Base-by-base conservation (phyloP, 2,888 invertebrate species). In the Spisula solida region DNA sequence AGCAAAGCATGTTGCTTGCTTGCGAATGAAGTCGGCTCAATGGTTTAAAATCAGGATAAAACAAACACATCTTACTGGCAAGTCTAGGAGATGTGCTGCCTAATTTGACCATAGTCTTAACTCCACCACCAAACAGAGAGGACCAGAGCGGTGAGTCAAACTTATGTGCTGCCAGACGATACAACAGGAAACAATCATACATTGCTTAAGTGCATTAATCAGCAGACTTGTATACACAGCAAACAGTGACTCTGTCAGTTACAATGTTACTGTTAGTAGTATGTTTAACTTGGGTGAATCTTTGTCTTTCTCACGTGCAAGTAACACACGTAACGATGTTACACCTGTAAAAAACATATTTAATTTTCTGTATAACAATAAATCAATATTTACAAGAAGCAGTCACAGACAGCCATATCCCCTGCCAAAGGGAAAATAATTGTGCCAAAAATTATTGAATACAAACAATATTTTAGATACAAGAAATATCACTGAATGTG, bases 231-330 rank as follows among this genome's bases (percentile, higher is more conserved):
- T 97, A 96, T 98, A 99, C 10, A 99, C 98, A 0, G 99, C 98
- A 31, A 99, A 98, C 97, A 99, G 99, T 0, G 99, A 98, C 97
- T 99, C 99, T 86, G 98, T 98, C 31, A 99, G n/a, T n/a, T n/a
- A n/a, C n/a, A n/a, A n/a, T n/a, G n/a, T n/a, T n/a, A n/a, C n/a
- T n/a, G n/a, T n/a, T n/a, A n/a, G 97, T 16, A 99, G 97, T 41
- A 99, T 98, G 93, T 98, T 98, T 81, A 99, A 97, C 91, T 98
- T 98, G 0, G 99, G 99, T 1, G 99, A 98, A 95, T 98, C 98
- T 95, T 99, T 98, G 95, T 99, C 99, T 93, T 99, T 98, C 94
- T 99, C 99, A 34, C 99, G 97, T 0, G 98, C 98, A 10, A 99
- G 97, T 75, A 99, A 97, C 0, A 99, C 98, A 47, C 99, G 97